Percentiles rank a stretch among this genome's conserved stretches.
These are phyloP conservation scores for Phthorimaea operculella DNA, from an alignment of 1,140 invertebrate species.

Conservation along the genomic window DNA sequence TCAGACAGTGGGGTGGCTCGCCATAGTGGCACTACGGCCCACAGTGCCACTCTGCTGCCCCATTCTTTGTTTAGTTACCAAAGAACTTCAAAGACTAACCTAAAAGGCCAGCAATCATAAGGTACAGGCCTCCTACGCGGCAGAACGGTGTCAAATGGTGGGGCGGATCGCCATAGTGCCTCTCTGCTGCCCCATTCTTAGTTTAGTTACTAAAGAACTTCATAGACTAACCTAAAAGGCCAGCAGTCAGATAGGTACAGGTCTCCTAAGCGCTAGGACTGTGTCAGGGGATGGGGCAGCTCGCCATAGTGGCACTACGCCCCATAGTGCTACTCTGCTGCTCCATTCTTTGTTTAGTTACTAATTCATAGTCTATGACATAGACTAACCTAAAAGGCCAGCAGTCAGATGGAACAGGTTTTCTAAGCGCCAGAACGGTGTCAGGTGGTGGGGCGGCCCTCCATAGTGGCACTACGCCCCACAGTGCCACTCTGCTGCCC, in stretches of 20 bases:
- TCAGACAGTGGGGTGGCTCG: conserved; percentile 33
- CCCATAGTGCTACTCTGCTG: conserved; percentile 44
- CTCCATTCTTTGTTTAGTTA: conserved; percentile 43
- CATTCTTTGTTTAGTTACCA: conserved; percentile 24
- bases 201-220: too few species aligned
- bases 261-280: conserved; percentile 31
- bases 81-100: conserved; percentile 18
- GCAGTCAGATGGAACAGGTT: conserved; percentile 46
- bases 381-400: conserved; percentile 48
- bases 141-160: conserved; percentile 37
- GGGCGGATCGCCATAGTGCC: conserved; percentile 36
- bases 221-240: conserved; percentile 40
- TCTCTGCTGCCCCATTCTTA: conserved; percentile 40
- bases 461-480: conserved; percentile 51
- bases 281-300: conserved; percentile 35
- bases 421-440: conserved; percentile 33
- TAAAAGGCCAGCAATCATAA: conserved; percentile 56
- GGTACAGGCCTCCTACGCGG: conserved; percentile 32
- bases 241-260: conserved; percentile 49
- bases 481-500: conserved; percentile 38
- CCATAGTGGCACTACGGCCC: conserved; percentile 50
- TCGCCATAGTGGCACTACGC: conserved; percentile 44
- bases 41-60: conserved; percentile 37
- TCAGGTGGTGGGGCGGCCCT: conserved; percentile 33
- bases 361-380: conserved; percentile 35